Percentiles rank a stretch among this genome's conserved stretches.
Conservation (phyloP, 1,140 invertebrate species). For the Bicyclus anynana region DNA sequence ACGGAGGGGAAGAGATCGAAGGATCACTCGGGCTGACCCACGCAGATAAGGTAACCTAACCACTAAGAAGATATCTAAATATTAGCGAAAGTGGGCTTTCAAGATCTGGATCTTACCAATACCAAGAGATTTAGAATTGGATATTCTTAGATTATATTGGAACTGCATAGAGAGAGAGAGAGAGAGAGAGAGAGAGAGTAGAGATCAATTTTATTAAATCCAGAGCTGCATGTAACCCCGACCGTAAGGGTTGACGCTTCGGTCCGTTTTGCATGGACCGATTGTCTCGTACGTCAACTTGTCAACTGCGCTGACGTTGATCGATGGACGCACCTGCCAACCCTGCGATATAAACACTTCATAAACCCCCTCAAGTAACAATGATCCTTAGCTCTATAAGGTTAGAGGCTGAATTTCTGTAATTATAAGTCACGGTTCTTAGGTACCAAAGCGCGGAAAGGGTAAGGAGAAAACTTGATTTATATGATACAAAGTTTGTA, state of each 20-base stretch:
- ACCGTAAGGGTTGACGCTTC: conserved; percentile 32
- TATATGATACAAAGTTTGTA: conserved; percentile 10
- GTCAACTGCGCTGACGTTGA: conserved; percentile 58
- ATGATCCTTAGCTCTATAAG: conserved; percentile 2
- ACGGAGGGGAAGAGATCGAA: too few relatives aligned
- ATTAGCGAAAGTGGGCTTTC: too few relatives aligned
- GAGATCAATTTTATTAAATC: not conserved
- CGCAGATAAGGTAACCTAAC: too few relatives aligned
- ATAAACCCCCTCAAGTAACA: conserved; percentile 14
- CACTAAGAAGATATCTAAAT: too few relatives aligned
- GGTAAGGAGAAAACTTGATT: conserved; percentile 22
- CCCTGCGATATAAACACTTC: conserved; percentile 35
- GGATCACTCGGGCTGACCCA: too few relatives aligned
- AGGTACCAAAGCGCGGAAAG: conserved; percentile 12
- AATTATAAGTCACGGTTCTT: not conserved
- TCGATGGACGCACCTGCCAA: conserved; percentile 65
- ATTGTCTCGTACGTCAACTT: conserved; percentile 74
- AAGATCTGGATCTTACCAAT: too few relatives aligned
- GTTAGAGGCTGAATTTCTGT: not conserved
- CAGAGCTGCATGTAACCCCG: conserved; percentile 36
- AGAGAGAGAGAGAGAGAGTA: too few relatives aligned
- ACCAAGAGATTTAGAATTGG: too few relatives aligned
- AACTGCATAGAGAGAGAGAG: too few relatives aligned
- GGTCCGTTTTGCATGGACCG: conserved; percentile 59
- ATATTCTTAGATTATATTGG: too few relatives aligned